Conservation (phyloP, 92 coral and sea anemone species). For the Paragorgia papillata region DNA sequence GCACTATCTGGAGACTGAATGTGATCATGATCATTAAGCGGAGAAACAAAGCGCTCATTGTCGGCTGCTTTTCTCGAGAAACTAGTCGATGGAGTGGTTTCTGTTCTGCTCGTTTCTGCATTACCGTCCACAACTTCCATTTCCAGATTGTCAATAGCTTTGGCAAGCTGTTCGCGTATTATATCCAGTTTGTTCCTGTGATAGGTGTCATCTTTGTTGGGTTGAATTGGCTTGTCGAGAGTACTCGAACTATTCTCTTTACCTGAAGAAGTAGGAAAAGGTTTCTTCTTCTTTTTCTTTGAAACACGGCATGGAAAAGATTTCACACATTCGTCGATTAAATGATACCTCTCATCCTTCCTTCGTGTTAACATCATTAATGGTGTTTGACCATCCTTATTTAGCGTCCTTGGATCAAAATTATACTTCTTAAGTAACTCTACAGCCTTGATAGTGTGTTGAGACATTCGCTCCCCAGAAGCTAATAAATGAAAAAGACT, state of each 20-base stretch:
- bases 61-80: no score
- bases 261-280: neutral
- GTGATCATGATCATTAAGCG: no score
- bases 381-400: conserved; percentile 21
- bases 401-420: conserved; percentile 2
- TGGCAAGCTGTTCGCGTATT: neutral
- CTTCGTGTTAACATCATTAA: conserved; percentile 1
- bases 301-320: neutral
- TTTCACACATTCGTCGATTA: neutral
- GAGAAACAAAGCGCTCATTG: no score
- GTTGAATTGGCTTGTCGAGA: neutral
- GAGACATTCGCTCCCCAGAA: conserved; percentile 8
- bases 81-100: neutral
- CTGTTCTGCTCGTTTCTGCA: neutral
- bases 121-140: neutral
- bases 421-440: conserved; percentile 1
- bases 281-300: conserved; percentile 23
- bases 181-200: conserved; percentile 24
- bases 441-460: neutral
- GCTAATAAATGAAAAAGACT: conserved; percentile 18
- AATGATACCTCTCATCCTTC: neutral
- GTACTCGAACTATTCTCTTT: no score
- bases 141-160: neutral
- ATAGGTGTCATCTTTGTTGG: neutral
- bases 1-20: no score